Percentiles rank a stretch among this genome's conserved stretches.
Evolutionary conservation across 1,140 invertebrate genomes (phyloP).

Genomic region (Mycetomoellerius zeteki): DNA sequence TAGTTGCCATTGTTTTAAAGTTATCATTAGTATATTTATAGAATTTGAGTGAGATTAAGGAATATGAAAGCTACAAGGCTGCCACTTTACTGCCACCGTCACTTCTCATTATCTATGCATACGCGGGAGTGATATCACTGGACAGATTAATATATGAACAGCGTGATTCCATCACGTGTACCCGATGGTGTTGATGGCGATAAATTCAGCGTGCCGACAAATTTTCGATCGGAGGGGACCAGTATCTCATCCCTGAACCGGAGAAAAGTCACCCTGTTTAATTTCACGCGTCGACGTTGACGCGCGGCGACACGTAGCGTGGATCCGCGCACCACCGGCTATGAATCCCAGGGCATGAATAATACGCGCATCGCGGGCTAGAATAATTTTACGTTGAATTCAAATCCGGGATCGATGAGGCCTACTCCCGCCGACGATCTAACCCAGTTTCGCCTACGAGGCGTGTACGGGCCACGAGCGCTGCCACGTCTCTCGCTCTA

Average conservation of each 20-base stretch:
- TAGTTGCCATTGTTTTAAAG: background rate
- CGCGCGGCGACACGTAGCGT: conserved; percentile 14
- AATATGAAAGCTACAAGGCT: background rate
- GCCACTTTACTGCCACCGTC: too few species aligned
- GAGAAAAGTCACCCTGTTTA: background rate
- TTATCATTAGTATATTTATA: background rate
- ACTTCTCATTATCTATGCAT: conserved; percentile 18
- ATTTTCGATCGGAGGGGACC: conserved; percentile 15
- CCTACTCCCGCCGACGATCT: conserved; percentile 70
- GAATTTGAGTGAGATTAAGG: background rate
- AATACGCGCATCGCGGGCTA: conserved; percentile 67
- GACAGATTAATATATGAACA: conserved; percentile 41
- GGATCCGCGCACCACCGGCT: background rate
- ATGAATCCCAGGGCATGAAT: conserved; percentile 62
- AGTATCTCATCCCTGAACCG: too few species aligned
- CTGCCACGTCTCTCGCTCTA: background rate
- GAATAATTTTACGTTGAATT: conserved; percentile 75
- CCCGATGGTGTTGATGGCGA: background rate
- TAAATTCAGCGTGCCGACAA: conserved; percentile 33
- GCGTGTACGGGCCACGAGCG: conserved; percentile 53
- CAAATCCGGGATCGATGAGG: conserved; percentile 75
- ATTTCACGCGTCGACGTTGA: conserved; percentile 32
- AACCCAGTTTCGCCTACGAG: conserved; percentile 72
- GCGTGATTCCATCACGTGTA: conserved; percentile 25
- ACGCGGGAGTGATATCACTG: background rate